Evolutionary conservation across 2,113 vertebrate genomes (phyloP).

Genomic region (Parus major): DNA sequence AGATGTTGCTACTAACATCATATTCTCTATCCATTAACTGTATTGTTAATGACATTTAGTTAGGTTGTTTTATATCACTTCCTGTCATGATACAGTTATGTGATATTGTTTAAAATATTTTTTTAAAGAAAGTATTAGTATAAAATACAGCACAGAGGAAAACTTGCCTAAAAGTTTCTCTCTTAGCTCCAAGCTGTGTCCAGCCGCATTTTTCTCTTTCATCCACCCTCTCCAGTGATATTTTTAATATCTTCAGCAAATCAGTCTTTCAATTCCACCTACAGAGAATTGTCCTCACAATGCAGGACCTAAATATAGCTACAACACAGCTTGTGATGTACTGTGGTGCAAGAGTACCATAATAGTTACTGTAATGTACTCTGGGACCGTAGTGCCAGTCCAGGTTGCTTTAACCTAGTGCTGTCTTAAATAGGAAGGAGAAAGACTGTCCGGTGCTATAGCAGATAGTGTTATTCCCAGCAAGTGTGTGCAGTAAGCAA

Average conservation of each 20-base stretch:
- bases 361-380: background rate
- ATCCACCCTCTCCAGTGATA: background rate
- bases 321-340: background rate
- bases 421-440: background rate
- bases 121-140: background rate
- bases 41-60: background rate
- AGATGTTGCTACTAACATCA: background rate
- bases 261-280: constrained; percentile 14
- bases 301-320: constrained; percentile 43
- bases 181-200: background rate
- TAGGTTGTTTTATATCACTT: background rate
- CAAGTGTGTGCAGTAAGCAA: background rate
- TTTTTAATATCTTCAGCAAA: constrained; percentile 14
- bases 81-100: background rate
- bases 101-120: background rate
- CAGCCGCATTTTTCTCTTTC: background rate
- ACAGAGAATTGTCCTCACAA: constrained; percentile 1
- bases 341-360: background rate
- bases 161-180: background rate
- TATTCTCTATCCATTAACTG: background rate
- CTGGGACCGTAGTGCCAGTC: background rate
- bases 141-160: background rate
- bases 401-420: constrained; percentile 21
- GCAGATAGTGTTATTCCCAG: background rate
- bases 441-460: background rate